A percentile compares a stretch with the other conserved stretches of the same genome.
phyloP scores from a whole-genome alignment of 2,113 vertebrate species.

The Zosterops borbonicus region DNA sequence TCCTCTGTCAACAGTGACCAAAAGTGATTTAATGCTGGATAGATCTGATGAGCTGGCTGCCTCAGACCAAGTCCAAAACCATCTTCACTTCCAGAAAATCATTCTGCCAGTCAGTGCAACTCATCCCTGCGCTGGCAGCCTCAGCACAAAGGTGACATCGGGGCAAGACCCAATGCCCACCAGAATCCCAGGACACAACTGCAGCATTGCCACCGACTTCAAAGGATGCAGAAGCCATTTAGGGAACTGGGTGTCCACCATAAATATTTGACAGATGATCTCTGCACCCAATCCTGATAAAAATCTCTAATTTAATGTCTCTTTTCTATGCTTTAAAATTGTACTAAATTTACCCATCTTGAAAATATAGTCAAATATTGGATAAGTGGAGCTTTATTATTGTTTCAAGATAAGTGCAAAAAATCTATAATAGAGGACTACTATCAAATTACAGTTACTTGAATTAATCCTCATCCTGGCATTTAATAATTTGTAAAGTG shows the following conservation, averaged over 20 bases:
- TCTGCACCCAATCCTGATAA: neutral
- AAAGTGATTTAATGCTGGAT: neutral
- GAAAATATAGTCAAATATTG: neutral
- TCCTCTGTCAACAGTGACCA: neutral
- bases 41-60: neutral
- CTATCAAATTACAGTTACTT: constrained; percentile 43
- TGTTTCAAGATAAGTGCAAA: constrained; percentile 16
- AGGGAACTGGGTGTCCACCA: neutral
- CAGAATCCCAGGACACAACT: neutral
- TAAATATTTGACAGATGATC: neutral
- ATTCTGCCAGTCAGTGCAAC: neutral
- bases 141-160: neutral
- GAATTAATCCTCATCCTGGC: constrained; percentile 64
- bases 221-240: neutral
- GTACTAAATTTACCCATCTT: neutral
- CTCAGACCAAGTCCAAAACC: neutral
- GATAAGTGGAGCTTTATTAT: neutral
- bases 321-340: neutral
- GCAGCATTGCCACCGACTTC: neutral
- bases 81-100: neutral
- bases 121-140: neutral
- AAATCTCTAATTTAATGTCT: neutral
- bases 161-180: neutral
- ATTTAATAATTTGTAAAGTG: constrained; percentile 69
- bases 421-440: constrained; percentile 8